Base-by-base conservation (phyloP, 2,888 invertebrate species). In the Lymantria dispar region DNA sequence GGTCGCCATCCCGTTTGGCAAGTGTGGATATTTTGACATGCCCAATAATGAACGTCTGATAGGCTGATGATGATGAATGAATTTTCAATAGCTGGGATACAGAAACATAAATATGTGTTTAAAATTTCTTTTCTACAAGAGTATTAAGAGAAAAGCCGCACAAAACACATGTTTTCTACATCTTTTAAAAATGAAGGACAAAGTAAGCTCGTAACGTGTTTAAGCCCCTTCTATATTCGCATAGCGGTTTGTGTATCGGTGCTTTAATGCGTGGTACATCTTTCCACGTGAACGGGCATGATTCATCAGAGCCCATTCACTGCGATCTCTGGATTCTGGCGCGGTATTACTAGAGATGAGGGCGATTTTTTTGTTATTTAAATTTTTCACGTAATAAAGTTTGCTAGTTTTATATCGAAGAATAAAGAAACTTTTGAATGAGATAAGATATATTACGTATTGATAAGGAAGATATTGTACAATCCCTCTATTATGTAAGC, bases 271-370 rank as follows among this genome's bases (percentile, higher is more conserved):
- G 76, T 65, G 72, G 74, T 79, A 75, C 69, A 74, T 77, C 79
- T 76, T 86, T 88, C 78, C 84, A 70, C 70, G 71, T 80, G 84
- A 83, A 75, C 72, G 83, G 68, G 77, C 82, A 80, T 84, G 84
- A 87, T 86, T 89, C 90, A 89, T 90, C 90, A 87, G 78, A 64
- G 68, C 76, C 85, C 84, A 87, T 90, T 90, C 87, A 90, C 80
- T 62, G 67, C 77, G 82, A 83, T 83, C 83, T 74, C 77, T 75
- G 79, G 85, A 83, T 83, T 78, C 76, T 77, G 69, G 56, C 69
- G 78, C 68, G 82, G 81, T 81, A 83, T 80, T 74, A 31, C 47
- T 83, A 84, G 84, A 54, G 83, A 65, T 68, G 83, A 54, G 46
- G 38, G 47, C 42, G 22, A 2, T 12, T n/a, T 38, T 38, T 38